These are phyloP conservation scores for Dysdera silvatica DNA, from an alignment of 1,140 invertebrate species.

Conservation along the genomic window DNA sequence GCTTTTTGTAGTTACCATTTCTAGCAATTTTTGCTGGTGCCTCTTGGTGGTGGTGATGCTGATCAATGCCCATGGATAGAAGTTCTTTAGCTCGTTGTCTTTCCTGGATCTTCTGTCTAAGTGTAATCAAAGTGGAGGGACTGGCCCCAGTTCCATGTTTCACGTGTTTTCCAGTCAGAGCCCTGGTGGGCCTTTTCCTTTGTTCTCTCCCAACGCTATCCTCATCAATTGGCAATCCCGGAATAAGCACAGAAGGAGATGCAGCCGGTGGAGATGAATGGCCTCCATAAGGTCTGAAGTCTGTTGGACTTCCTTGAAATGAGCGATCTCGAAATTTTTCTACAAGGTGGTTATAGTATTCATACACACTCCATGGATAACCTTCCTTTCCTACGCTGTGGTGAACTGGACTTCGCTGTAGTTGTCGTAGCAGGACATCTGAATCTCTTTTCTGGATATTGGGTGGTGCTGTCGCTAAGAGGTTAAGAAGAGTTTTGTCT, in stretches of 20 bases:
- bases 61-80: too few relatives aligned
- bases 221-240: slow-evolving; percentile 19
- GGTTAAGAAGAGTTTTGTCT: too few relatives aligned
- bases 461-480: too few relatives aligned
- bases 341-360: slow-evolving; percentile 30
- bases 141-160: slow-evolving; percentile 48
- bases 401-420: slow-evolving; percentile 6
- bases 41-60: too few relatives aligned
- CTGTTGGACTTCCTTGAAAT: not conserved
- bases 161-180: slow-evolving; percentile 48
- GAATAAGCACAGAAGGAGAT: slow-evolving; percentile 36
- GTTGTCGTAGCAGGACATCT: slow-evolving; percentile 17
- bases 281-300: not conserved
- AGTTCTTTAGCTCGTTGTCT: slow-evolving; percentile 42
- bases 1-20: too few relatives aligned
- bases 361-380: slow-evolving; percentile 26
- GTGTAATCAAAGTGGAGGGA: slow-evolving; percentile 44
- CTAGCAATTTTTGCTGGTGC: too few relatives aligned
- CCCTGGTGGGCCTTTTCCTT: slow-evolving; percentile 44
- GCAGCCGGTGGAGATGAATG: slow-evolving; percentile 2
- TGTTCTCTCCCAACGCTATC: slow-evolving; percentile 12
- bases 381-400: not conserved
- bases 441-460: too few relatives aligned
- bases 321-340: slow-evolving; percentile 12
- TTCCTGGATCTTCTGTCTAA: slow-evolving; percentile 47